These are phyloP conservation scores for Drosophila parabipectinata DNA, from an alignment of 1,140 invertebrate species.

Conservation along the genomic window DNA sequence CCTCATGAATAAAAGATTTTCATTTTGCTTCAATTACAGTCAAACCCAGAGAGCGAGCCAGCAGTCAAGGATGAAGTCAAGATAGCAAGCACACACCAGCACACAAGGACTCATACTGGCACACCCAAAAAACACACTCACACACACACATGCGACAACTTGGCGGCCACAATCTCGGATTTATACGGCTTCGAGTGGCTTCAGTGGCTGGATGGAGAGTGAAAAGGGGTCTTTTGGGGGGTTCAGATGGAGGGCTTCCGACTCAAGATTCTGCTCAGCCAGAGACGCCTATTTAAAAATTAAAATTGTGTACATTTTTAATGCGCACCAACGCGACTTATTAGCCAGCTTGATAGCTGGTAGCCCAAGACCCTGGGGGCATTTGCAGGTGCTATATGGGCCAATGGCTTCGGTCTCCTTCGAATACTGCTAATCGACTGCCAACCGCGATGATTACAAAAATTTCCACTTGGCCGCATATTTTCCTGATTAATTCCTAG, in stretches of 20 bases:
- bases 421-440: slow-evolving; percentile 56
- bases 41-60: slow-evolving; percentile 58
- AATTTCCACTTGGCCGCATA: slow-evolving; percentile 70
- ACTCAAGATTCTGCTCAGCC: slow-evolving; percentile 37
- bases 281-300: slow-evolving; percentile 74
- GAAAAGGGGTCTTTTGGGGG: not conserved
- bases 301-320: slow-evolving; percentile 76
- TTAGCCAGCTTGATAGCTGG: slow-evolving; percentile 54
- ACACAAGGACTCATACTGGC: slow-evolving; percentile 18
- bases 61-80: slow-evolving; percentile 73
- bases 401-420: not conserved
- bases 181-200: slow-evolving; percentile 78
- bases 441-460: slow-evolving; percentile 63
- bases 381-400: slow-evolving; percentile 5
- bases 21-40: slow-evolving; percentile 84
- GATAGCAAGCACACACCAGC: slow-evolving; percentile 57
- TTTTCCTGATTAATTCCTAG: slow-evolving; percentile 73
- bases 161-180: slow-evolving; percentile 79
- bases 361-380: slow-evolving; percentile 3
- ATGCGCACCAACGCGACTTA: slow-evolving; percentile 63
- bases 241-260: not conserved
- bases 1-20: slow-evolving; percentile 84
- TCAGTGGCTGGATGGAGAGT: slow-evolving; percentile 29
- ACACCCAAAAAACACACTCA: not conserved
- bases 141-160: slow-evolving; percentile 71